phyloP scores from a whole-genome alignment of 2,797 vertebrate genomes.

The Lepus oiostolus region DNA sequence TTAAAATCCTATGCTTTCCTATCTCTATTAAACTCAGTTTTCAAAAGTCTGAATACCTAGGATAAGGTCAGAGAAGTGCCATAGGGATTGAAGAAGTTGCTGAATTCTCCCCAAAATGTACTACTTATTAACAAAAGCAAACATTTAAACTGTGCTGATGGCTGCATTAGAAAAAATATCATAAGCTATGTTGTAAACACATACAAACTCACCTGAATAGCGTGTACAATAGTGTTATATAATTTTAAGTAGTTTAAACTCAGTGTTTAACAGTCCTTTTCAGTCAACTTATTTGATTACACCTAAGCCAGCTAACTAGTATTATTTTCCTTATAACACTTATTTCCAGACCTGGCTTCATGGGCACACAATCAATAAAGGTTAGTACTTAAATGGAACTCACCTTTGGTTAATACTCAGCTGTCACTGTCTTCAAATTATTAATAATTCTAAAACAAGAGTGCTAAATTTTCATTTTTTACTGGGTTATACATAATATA shows the following conservation, averaged over 20 bases:
- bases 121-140: background rate
- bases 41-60: background rate
- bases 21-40: background rate
- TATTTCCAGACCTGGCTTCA: background rate
- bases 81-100: background rate
- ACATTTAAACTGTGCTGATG: constrained; percentile 32
- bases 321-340: background rate
- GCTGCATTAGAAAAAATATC: background rate
- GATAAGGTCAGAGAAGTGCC: background rate
- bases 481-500: background rate
- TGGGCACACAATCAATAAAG: background rate
- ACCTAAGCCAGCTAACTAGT: background rate
- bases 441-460: background rate
- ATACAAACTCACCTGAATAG: background rate
- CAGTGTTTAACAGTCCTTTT: constrained; percentile 18
- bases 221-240: background rate
- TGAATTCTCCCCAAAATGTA: constrained; percentile 41
- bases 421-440: background rate
- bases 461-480: background rate
- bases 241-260: constrained; percentile 50
- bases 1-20: constrained; percentile 41
- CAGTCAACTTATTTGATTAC: background rate
- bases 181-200: background rate
- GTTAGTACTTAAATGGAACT: fast-evolving
- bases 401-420: background rate